These are phyloP conservation scores for Rotaria sp. DNA, from an alignment of 2,888 invertebrate genomes.

Conservation along the genomic window DNA sequence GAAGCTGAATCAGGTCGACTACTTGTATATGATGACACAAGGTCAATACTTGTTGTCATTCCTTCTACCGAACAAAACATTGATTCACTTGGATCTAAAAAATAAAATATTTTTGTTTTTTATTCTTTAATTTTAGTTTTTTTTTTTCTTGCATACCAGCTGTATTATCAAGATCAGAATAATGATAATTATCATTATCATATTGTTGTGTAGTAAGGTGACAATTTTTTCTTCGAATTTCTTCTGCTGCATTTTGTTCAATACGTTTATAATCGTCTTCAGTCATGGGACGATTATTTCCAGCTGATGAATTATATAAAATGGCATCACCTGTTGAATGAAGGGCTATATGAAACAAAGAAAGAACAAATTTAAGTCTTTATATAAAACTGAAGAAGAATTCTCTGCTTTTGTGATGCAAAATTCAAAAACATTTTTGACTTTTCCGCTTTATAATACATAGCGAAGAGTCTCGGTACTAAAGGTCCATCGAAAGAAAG, in stretches of 20 bases:
- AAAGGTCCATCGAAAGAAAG: no score
- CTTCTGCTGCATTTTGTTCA: constrained; percentile 16
- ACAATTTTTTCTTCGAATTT: constrained; percentile 4
- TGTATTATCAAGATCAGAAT: not conserved
- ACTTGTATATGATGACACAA: not conserved
- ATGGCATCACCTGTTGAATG: not conserved
- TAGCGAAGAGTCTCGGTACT: no score
- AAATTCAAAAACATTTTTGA: no score
- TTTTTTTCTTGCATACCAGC: not conserved
- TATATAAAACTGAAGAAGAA: no score
- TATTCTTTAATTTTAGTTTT: not conserved
- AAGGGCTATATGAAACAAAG: not conserved
- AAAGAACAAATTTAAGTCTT: not conserved
- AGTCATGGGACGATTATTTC: not conserved
- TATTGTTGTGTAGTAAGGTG: not conserved
- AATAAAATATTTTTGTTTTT: not conserved
- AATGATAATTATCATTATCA: not conserved
- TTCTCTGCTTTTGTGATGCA: no score
- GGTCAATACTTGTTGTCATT: constrained; percentile 11
- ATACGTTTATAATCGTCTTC: not conserved
- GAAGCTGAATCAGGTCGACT: not conserved
- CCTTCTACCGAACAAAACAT: constrained; percentile 23
- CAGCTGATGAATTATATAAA: not conserved
- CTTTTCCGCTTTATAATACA: no score
- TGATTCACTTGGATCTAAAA: not conserved